These are phyloP conservation scores for Sinocyclocheilus maitianheensis DNA, from an alignment of 2,113 vertebrate genomes.

Conservation along the genomic window DNA sequence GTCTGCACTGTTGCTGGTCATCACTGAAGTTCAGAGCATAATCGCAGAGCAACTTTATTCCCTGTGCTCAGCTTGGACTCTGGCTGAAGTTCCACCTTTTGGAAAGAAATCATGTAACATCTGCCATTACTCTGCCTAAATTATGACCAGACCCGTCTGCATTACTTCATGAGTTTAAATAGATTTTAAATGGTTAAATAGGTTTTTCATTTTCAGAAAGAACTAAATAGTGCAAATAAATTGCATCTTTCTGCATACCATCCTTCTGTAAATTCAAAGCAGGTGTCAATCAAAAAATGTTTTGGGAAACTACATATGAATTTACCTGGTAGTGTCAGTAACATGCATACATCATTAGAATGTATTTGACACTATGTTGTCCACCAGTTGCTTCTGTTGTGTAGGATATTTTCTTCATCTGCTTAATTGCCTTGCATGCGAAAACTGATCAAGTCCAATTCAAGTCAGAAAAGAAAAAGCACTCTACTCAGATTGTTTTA, in stretches of 20 bases:
- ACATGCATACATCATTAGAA: not conserved
- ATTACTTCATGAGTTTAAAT: not conserved
- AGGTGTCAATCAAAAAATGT: not conserved
- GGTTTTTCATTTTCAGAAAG: not conserved
- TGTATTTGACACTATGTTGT: not conserved
- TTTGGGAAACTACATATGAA: not conserved
- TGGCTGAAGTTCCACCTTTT: not conserved
- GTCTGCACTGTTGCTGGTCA: conserved; percentile 8
- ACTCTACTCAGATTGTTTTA: not conserved
- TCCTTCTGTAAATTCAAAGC: not conserved
- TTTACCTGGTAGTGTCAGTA: too few species aligned
- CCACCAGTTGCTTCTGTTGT: too few species aligned
- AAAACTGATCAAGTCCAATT: not conserved
- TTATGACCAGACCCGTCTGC: not conserved
- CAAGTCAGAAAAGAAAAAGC: not conserved
- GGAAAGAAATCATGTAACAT: not conserved
- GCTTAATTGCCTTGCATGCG: not conserved
- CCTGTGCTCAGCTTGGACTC: not conserved
- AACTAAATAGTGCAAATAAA: not conserved
- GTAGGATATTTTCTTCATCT: too few species aligned
- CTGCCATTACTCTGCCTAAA: not conserved
- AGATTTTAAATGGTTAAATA: not conserved
- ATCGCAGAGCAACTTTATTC: conserved; percentile 17
- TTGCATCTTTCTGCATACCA: not conserved
- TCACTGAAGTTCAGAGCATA: not conserved